Evolutionary conservation across 2,888 invertebrate species (phyloP).

Genomic region (Drosophila paramelanica): DNA sequence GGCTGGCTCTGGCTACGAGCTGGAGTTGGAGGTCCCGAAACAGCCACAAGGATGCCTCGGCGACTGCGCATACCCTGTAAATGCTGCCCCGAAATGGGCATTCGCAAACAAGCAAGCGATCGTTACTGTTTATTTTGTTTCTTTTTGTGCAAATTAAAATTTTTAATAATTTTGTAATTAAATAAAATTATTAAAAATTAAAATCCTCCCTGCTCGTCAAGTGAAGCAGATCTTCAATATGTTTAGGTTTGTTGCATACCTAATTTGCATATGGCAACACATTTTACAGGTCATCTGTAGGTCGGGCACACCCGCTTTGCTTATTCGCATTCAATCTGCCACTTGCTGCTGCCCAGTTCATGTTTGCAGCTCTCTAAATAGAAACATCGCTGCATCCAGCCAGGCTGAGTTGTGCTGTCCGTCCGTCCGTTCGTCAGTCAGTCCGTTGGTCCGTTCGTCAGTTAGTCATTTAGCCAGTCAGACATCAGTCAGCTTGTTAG

Average conservation of each 20-base stretch:
- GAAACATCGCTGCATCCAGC: constrained; percentile 65
- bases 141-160: too few relatives aligned
- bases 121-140: too few relatives aligned
- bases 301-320: constrained; percentile 2
- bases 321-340: constrained; percentile 17
- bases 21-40: constrained; percentile 4
- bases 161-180: too few relatives aligned
- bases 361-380: constrained; percentile 62
- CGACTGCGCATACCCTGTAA: constrained; percentile 26
- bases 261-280: too few relatives aligned
- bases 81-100: not conserved
- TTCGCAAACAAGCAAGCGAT: too few relatives aligned
- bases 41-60: constrained; percentile 8
- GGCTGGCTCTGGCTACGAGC: constrained; percentile 9
- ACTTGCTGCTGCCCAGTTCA: constrained; percentile 40
- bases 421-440: constrained; percentile 17
- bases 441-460: constrained; percentile 32
- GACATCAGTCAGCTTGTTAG: constrained; percentile 79
- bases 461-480: constrained; percentile 64
- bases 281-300: not conserved
- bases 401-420: not conserved
- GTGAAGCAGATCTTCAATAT: too few relatives aligned
- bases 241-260: too few relatives aligned
- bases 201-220: too few relatives aligned
- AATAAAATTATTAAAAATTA: too few relatives aligned